Percentiles rank a stretch among this genome's conserved stretches.
Conservation (phyloP, 2,113 vertebrate genomes). For the Ciconia stormi region DNA sequence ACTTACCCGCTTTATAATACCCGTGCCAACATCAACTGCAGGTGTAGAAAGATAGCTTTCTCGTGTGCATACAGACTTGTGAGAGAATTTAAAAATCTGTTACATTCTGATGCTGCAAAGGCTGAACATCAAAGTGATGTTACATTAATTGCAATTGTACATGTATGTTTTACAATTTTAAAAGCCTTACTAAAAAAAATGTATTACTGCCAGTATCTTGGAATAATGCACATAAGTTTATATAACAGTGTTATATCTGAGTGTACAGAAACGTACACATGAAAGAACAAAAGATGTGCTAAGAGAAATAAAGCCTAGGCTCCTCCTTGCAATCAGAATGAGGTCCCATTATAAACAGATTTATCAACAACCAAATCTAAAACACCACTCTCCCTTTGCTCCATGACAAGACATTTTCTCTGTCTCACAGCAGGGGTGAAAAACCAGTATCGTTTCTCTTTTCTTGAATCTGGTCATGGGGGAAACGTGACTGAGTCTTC, state of each 20-base stretch:
- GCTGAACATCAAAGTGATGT: neutral
- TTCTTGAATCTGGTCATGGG: neutral
- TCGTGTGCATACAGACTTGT: accelerated
- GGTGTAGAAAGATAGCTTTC: neutral
- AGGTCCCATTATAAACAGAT: neutral
- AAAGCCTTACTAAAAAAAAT: neutral
- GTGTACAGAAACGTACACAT: neutral
- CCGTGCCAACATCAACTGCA: neutral
- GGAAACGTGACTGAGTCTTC: neutral
- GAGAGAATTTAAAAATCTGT: neutral
- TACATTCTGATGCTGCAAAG: neutral
- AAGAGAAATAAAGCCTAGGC: neutral
- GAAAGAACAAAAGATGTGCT: neutral
- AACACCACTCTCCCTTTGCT: neutral
- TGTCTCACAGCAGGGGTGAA: neutral
- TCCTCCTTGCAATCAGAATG: neutral
- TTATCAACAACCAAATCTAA: neutral
- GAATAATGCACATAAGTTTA: neutral
- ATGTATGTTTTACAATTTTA: neutral
- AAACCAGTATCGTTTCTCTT: neutral
- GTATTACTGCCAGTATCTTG: neutral
- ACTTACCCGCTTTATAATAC: neutral
- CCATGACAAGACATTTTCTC: neutral
- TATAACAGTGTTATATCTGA: neutral
- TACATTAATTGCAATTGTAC: neutral